Percentiles rank a stretch among this genome's conserved stretches.
phyloP scores from a whole-genome alignment of 2,888 invertebrate species.

The Parnassius apollo region DNA sequence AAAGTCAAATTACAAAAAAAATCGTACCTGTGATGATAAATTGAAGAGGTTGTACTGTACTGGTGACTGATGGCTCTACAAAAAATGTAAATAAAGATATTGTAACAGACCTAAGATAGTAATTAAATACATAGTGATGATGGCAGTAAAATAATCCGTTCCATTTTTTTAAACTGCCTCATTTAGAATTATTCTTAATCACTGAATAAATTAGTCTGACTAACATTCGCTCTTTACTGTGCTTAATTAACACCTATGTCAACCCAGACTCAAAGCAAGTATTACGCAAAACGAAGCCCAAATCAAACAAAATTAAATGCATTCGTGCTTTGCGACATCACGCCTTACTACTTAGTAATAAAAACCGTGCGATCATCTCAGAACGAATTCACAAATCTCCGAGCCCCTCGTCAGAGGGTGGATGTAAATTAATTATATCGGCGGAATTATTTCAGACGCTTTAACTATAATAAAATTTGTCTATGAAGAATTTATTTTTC shows the following conservation, averaged over 20 bases:
- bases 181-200: not conserved
- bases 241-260: constrained; percentile 46
- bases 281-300: constrained; percentile 37
- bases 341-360: constrained; percentile 3
- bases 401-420: constrained; percentile 28
- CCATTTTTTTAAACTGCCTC: too few relatives aligned
- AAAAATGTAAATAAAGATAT: too few relatives aligned
- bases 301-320: constrained; percentile 23
- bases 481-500: constrained; percentile 29
- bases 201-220: constrained; percentile 10
- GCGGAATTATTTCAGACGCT: constrained; percentile 29
- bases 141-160: too few relatives aligned
- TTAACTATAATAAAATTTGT: constrained; percentile 28
- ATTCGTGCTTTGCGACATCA: not conserved
- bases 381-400: constrained; percentile 17
- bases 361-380: not conserved
- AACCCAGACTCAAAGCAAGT: constrained; percentile 32
- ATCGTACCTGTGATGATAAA: constrained; percentile 23
- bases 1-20: constrained; percentile 24
- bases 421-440: constrained; percentile 37
- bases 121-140: too few relatives aligned
- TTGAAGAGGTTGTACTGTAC: constrained; percentile 14
- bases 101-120: too few relatives aligned
- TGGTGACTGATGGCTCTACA: too few relatives aligned
- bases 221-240: constrained; percentile 36